phyloP scores from a whole-genome alignment of 2,888 invertebrate genomes.

The Dione juno region DNA sequence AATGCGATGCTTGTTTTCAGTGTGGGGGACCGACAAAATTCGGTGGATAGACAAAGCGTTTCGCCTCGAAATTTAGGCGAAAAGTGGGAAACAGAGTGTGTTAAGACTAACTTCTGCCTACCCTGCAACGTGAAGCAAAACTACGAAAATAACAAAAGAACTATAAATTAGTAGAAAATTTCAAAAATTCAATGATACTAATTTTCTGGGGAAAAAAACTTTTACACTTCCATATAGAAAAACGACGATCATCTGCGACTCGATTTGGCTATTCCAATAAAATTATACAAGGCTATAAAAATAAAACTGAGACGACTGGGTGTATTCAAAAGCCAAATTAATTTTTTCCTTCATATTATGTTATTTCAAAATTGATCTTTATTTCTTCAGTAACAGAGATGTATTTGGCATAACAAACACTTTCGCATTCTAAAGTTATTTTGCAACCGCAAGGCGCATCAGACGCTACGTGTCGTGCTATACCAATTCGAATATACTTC shows the following conservation, averaged over 20 bases:
- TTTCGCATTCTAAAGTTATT: constrained; percentile 34
- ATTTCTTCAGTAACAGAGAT: background rate
- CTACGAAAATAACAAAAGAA: background rate
- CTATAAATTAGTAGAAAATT: background rate
- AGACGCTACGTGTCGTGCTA: constrained; percentile 60
- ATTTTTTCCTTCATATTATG: constrained; percentile 39
- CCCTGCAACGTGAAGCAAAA: too few species aligned
- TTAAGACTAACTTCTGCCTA: too few species aligned
- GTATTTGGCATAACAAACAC: constrained; percentile 6
- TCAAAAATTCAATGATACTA: constrained; percentile 10
- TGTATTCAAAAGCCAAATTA: constrained; percentile 45
- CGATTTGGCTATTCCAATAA: constrained; percentile 62
- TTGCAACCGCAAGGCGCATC: constrained; percentile 43
- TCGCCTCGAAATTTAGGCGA: too few species aligned
- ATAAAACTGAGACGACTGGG: constrained; percentile 58
- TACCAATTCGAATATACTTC: constrained; percentile 66
- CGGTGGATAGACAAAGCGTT: too few species aligned
- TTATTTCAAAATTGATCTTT: constrained; percentile 49
- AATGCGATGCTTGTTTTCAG: too few species aligned
- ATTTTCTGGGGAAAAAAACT: constrained; percentile 38
- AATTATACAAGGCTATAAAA: constrained; percentile 68
- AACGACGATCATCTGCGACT: constrained; percentile 46
- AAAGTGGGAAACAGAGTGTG: too few species aligned
- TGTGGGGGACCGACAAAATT: too few species aligned
- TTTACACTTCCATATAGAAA: constrained; percentile 41